A percentile compares a stretch with the other conserved stretches of the same genome.
Evolutionary conservation across 2,113 vertebrate species (phyloP).

Genomic region (Gymnarchus niloticus): DNA sequence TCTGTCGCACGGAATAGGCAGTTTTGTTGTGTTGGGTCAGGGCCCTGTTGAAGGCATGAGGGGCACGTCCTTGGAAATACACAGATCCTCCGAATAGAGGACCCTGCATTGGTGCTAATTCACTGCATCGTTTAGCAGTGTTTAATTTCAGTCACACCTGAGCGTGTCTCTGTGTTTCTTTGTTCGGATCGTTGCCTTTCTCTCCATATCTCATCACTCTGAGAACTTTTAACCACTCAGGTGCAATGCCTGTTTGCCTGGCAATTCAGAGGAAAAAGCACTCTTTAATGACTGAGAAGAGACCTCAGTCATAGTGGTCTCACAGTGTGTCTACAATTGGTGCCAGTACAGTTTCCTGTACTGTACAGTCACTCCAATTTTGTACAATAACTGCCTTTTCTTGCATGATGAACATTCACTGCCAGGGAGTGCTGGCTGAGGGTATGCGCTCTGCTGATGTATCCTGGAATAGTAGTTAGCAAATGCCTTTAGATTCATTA

Average conservation of each 20-base stretch:
- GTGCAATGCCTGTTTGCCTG: not conserved
- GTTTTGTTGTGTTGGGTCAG: not conserved
- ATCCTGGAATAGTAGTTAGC: too few relatives aligned
- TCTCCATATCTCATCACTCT: too few relatives aligned
- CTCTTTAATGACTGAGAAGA: not conserved
- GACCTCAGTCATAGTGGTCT: not conserved
- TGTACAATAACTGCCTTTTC: too few relatives aligned
- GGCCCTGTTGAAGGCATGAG: not conserved
- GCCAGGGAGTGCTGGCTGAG: too few relatives aligned
- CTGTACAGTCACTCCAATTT: too few relatives aligned
- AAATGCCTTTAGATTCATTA: too few relatives aligned
- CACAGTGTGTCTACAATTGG: not conserved
- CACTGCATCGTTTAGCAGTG: not conserved
- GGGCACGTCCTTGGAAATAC: too few relatives aligned
- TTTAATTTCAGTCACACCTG: not conserved
- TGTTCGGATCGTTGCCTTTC: not conserved
- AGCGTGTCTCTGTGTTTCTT: not conserved
- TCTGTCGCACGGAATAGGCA: not conserved
- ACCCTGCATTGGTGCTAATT: not conserved
- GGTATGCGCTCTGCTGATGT: too few relatives aligned
- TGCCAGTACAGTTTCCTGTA: not conserved
- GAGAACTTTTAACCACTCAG: not conserved
- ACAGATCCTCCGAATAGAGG: not conserved
- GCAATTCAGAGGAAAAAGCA: not conserved
- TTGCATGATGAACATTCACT: too few relatives aligned